Conservation (phyloP, 2,888 invertebrate genomes). For the Drosophila colorata region DNA sequence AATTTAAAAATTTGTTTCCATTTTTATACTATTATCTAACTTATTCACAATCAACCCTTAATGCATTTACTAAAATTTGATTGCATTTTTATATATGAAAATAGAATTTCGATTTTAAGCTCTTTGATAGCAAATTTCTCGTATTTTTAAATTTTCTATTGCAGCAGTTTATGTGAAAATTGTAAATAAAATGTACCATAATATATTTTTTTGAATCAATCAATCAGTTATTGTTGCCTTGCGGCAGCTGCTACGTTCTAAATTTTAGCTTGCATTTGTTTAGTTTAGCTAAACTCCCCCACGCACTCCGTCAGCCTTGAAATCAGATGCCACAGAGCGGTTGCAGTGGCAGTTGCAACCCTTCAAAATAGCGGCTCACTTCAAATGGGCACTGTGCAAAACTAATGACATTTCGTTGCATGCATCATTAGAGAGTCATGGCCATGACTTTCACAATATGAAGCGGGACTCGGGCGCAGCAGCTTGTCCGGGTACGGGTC, state of each 20-base stretch:
- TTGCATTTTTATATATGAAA: too few species aligned
- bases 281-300: constrained; percentile 15
- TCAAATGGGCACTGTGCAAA: constrained; percentile 71
- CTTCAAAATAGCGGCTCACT: constrained; percentile 56
- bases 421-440: constrained; percentile 72
- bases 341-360: constrained; percentile 39
- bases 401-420: constrained; percentile 74
- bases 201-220: background rate
- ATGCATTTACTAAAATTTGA: too few species aligned
- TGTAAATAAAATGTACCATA: too few species aligned
- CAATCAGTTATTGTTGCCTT: background rate
- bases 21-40: too few species aligned
- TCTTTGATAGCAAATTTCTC: too few species aligned
- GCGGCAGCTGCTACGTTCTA: constrained; percentile 18
- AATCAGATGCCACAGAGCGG: constrained; percentile 25
- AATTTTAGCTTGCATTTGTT: background rate
- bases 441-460: constrained; percentile 72
- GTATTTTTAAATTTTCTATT: too few species aligned
- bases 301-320: constrained; percentile 37
- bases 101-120: too few species aligned
- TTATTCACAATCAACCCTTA: too few species aligned
- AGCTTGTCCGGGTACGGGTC: too few species aligned
- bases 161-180: too few species aligned
- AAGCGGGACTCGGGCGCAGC: constrained; percentile 1
- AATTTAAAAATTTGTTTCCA: too few species aligned